These are phyloP conservation scores for Drosophila nr. medialis DNA, from an alignment of 2,888 invertebrate genomes.

Conservation along the genomic window DNA sequence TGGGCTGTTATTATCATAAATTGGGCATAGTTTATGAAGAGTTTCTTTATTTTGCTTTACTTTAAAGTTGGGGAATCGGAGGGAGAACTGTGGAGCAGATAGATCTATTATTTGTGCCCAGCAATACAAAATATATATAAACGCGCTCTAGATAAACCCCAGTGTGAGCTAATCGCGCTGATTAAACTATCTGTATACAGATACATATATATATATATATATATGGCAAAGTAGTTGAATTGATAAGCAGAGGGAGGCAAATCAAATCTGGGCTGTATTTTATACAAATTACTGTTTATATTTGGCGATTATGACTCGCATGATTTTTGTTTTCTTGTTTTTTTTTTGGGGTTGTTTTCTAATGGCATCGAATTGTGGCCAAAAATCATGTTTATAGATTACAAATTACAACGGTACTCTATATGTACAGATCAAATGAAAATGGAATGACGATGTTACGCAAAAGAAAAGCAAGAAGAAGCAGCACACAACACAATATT, in stretches of 20 bases:
- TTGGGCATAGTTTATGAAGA: neutral
- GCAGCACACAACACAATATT: constrained; percentile 19
- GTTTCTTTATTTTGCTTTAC: neutral
- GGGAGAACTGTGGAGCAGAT: neutral
- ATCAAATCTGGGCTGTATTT: constrained; percentile 9
- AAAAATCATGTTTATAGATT: constrained; percentile 23
- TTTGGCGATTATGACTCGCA: constrained; percentile 30
- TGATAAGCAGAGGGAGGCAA: constrained; percentile 22
- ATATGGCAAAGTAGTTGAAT: constrained; percentile 2
- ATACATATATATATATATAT: neutral
- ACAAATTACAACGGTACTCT: constrained; percentile 24
- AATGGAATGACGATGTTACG: constrained; percentile 41
- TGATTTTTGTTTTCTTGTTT: neutral
- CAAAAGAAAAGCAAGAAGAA: neutral
- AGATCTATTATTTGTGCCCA: neutral
- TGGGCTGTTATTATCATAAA: neutral
- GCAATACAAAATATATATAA: constrained; percentile 1
- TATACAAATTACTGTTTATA: constrained; percentile 37
- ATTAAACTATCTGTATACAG: neutral
- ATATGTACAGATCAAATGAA: constrained; percentile 10
- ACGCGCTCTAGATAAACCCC: neutral
- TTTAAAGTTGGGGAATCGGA: neutral
- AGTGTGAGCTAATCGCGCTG: neutral
- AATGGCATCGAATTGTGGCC: constrained; percentile 23
- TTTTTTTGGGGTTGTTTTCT: neutral